Conservation (phyloP, 2,797 vertebrate species). For the Triplophysa yarkandensis region DNA sequence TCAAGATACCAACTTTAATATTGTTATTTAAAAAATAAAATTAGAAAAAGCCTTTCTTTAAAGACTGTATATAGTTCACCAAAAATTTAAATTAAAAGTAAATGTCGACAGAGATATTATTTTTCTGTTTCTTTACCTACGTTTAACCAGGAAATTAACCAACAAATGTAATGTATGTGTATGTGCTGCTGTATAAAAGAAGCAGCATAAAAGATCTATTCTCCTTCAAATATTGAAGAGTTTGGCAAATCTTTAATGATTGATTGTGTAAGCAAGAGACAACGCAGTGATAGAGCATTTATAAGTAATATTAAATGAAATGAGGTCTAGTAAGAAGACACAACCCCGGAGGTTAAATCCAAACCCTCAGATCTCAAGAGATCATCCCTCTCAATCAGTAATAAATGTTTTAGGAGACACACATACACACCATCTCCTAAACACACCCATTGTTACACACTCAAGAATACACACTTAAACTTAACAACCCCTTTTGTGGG, state of each 20-base stretch:
- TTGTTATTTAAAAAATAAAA: no score
- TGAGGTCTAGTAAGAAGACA: slow-evolving; percentile 32
- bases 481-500: slow-evolving; percentile 24
- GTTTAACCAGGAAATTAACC: neutral
- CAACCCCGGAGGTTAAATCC: slow-evolving; percentile 34
- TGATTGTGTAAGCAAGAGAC: slow-evolving; percentile 52
- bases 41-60: no score
- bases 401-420: slow-evolving; percentile 23
- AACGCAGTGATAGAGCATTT: slow-evolving; percentile 6
- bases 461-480: slow-evolving; percentile 9
- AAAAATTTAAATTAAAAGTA: no score
- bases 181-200: slow-evolving; percentile 35
- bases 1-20: no score
- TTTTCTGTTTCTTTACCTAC: no score
- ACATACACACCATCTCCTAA: slow-evolving; percentile 20
- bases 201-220: neutral
- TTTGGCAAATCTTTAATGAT: slow-evolving; percentile 35
- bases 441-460: slow-evolving; percentile 20
- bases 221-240: neutral
- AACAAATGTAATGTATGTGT: slow-evolving; percentile 16
- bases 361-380: slow-evolving; percentile 12
- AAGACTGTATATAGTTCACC: no score
- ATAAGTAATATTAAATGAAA: slow-evolving; percentile 35
- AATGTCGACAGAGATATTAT: no score
- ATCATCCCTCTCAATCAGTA: slow-evolving; percentile 24